phyloP scores from a whole-genome alignment of 2,888 invertebrate genomes.

The Caenorhabditis sp. region DNA sequence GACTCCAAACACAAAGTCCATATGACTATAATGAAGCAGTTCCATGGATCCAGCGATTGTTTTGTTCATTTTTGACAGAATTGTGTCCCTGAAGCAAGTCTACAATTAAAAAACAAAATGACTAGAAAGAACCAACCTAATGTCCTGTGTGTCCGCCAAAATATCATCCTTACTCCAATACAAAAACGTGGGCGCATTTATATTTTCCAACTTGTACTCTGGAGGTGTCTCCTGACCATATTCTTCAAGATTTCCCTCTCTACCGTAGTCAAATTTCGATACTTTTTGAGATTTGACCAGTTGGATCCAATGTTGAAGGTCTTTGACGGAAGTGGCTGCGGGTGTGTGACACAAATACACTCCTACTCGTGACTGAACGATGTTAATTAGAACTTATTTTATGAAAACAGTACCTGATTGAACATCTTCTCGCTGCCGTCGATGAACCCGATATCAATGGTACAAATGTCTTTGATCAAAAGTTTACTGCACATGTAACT shows the following conservation, averaged over 20 bases:
- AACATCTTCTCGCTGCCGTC: constrained; percentile 64
- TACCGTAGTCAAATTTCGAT: constrained; percentile 65
- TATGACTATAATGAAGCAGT: constrained; percentile 64
- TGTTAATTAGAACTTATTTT: no score
- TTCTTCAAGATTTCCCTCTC: constrained; percentile 43
- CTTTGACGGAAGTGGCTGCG: constrained; percentile 66
- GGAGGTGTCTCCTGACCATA: constrained; percentile 70
- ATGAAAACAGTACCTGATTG: constrained; percentile 53
- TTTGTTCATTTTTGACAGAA: constrained; percentile 60
- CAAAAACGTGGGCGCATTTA: constrained; percentile 71
- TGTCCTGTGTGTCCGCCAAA: constrained; percentile 72
- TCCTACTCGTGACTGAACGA: constrained; percentile 59
- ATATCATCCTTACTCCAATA: constrained; percentile 77
- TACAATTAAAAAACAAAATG: neutral
- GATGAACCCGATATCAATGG: constrained; percentile 64
- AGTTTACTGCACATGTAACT: constrained; percentile 60
- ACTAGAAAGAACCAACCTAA: constrained; percentile 49
- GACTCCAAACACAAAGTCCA: constrained; percentile 66
- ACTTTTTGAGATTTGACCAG: constrained; percentile 55
- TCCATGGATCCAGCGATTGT: constrained; percentile 59
- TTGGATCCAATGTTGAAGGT: constrained; percentile 66
- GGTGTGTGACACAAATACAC: constrained; percentile 66
- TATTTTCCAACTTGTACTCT: constrained; percentile 69
- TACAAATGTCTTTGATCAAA: constrained; percentile 58
- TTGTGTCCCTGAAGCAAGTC: constrained; percentile 54